A percentile compares a stretch with the other conserved stretches of the same genome.
Evolutionary conservation across 2,797 vertebrate genomes (phyloP).

Genomic region (Myotis myotis): DNA sequence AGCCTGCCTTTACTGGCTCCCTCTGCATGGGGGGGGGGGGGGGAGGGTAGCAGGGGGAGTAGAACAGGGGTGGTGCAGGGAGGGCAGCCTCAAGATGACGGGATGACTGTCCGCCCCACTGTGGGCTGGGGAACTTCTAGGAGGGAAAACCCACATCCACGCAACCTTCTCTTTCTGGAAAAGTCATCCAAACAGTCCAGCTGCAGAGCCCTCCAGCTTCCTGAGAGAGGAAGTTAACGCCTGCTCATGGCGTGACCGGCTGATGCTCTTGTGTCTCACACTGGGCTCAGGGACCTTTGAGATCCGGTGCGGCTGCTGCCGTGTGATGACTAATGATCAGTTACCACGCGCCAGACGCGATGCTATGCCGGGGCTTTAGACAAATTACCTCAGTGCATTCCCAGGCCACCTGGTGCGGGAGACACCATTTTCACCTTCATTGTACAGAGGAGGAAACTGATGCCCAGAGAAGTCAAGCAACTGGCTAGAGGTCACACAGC

Average conservation of each 20-base stretch:
- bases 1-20: background rate
- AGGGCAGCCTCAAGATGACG: background rate
- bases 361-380: background rate
- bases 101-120: background rate
- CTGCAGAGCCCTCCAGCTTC: conserved; percentile 24
- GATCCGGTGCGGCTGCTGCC: background rate
- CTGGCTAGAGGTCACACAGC: background rate
- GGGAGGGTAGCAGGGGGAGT: too few relatives aligned
- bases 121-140: too few relatives aligned
- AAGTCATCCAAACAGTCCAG: conserved; percentile 13
- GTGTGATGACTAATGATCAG: background rate
- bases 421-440: background rate
- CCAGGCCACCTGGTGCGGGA: background rate
- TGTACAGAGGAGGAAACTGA: background rate
- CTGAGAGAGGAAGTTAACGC: conserved; percentile 42
- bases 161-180: conserved; percentile 37
- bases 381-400: background rate
- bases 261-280: background rate
- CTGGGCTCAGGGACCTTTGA: background rate
- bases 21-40: background rate
- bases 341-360: background rate
- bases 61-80: too few relatives aligned
- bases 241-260: background rate
- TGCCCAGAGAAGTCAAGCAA: background rate
- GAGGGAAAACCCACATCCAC: background rate